phyloP scores from a whole-genome alignment of 92 coral and sea anemone genomes.

The Phymanthus crucifer region DNA sequence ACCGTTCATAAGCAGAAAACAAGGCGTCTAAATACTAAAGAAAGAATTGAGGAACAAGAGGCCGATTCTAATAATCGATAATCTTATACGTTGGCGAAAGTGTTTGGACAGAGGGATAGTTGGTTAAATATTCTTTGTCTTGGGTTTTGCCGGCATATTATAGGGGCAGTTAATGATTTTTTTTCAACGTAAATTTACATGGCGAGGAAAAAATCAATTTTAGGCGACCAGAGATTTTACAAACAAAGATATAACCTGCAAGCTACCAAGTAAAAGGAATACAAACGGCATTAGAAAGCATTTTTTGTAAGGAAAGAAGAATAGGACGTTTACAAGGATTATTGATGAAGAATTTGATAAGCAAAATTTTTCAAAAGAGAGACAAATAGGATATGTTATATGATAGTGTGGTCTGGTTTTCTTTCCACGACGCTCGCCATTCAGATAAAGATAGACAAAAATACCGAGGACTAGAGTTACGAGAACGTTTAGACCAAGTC shows the following conservation, averaged over 20 bases:
- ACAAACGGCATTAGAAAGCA: background rate
- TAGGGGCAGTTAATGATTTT: background rate
- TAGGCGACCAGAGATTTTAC: background rate
- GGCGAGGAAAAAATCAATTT: background rate
- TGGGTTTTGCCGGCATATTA: background rate
- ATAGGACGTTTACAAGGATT: background rate
- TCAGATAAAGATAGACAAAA: background rate
- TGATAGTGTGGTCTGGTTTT: background rate
- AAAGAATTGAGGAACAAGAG: background rate
- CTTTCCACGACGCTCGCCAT: background rate
- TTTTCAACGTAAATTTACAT: background rate
- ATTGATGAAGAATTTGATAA: background rate
- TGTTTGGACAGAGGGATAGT: conserved; percentile 2
- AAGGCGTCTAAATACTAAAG: background rate
- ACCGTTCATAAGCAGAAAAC: background rate
- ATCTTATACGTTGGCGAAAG: background rate
- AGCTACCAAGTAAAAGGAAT: background rate
- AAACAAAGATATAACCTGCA: background rate
- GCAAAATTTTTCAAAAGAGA: background rate
- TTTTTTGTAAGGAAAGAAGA: background rate
- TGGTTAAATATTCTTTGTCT: background rate
- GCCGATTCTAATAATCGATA: background rate
- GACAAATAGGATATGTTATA: background rate
- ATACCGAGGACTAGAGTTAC: background rate
- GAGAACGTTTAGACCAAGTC: background rate